Conservation (phyloP, 2,888 invertebrate species). For the Ectemnius cavifrons region DNA sequence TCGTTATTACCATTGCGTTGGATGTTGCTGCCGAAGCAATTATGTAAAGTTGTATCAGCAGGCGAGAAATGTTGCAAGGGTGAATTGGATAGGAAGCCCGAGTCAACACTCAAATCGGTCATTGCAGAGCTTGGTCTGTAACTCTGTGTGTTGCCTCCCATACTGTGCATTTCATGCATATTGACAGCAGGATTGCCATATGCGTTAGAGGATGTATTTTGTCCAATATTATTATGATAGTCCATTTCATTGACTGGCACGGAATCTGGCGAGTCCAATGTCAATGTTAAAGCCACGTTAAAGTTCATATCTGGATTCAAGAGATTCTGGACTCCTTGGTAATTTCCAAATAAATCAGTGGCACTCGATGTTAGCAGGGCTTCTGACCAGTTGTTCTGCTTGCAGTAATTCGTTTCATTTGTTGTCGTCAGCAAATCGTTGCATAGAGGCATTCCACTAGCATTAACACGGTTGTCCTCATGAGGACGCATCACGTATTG, state of each 20-base stretch:
- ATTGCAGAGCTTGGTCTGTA: slow-evolving; percentile 72
- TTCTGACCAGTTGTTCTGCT: slow-evolving; percentile 63
- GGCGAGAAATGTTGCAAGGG: slow-evolving; percentile 74
- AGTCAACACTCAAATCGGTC: slow-evolving; percentile 72
- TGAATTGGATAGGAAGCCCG: slow-evolving; percentile 73
- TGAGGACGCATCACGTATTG: slow-evolving; percentile 43
- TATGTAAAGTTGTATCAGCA: slow-evolving; percentile 68
- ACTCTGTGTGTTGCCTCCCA: slow-evolving; percentile 50
- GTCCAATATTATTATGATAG: slow-evolving; percentile 62
- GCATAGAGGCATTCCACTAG: slow-evolving; percentile 51
- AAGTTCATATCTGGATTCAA: slow-evolving; percentile 70
- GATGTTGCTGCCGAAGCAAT: slow-evolving; percentile 67
- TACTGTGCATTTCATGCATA: slow-evolving; percentile 71
- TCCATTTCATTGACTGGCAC: slow-evolving; percentile 58
- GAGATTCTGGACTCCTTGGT: slow-evolving; percentile 64
- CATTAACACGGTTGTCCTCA: slow-evolving; percentile 38
- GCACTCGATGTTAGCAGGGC: slow-evolving; percentile 56
- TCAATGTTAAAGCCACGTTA: slow-evolving; percentile 63
- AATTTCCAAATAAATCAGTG: slow-evolving; percentile 70
- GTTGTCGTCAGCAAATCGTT: slow-evolving; percentile 65
- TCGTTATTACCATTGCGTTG: slow-evolving; percentile 68
- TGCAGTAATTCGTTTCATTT: slow-evolving; percentile 44
- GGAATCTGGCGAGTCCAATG: slow-evolving; percentile 61
- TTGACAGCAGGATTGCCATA: slow-evolving; percentile 65
- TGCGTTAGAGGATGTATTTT: slow-evolving; percentile 55